These are phyloP conservation scores for Podarcis cretensis DNA, from an alignment of 2,113 vertebrate genomes.

Conservation along the genomic window DNA sequence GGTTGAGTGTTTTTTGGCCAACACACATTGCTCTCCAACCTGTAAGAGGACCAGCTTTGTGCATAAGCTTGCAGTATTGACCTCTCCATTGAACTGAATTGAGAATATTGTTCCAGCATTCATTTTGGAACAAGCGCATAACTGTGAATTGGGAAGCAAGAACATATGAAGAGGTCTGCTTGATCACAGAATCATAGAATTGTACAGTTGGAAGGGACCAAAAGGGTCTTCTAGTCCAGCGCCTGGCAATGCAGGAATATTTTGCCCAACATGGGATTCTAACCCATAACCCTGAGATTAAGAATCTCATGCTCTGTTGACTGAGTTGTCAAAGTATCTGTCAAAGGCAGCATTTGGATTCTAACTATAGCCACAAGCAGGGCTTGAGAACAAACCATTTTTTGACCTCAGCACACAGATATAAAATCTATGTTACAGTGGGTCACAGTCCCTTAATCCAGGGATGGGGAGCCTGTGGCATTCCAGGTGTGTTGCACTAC, in stretches of 20 bases:
- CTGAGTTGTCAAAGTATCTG: not conserved
- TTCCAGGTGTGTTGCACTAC: no score
- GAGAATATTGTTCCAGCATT: not conserved
- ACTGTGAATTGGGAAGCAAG: not conserved
- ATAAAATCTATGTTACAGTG: not conserved
- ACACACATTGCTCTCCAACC: no score
- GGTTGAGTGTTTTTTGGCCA: not conserved
- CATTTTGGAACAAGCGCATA: not conserved
- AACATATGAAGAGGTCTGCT: not conserved
- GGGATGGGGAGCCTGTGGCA: no score
- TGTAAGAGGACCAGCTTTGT: not conserved
- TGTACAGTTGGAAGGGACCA: no score
- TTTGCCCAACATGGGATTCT: no score
- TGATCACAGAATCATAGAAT: not conserved
- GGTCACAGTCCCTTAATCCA: not conserved
- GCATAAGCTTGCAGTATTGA: not conserved
- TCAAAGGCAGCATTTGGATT: not conserved
- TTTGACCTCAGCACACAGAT: not conserved
- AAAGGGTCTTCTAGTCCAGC: no score
- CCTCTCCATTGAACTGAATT: not conserved
- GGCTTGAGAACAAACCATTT: not conserved
- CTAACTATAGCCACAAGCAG: not conserved
- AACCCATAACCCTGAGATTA: no score
- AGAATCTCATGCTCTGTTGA: no score
- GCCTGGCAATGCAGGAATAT: no score